A percentile compares a stretch with the other conserved stretches of the same genome.
Conservation (phyloP, 2,888 invertebrate genomes). For the Orchestes rusci region DNA sequence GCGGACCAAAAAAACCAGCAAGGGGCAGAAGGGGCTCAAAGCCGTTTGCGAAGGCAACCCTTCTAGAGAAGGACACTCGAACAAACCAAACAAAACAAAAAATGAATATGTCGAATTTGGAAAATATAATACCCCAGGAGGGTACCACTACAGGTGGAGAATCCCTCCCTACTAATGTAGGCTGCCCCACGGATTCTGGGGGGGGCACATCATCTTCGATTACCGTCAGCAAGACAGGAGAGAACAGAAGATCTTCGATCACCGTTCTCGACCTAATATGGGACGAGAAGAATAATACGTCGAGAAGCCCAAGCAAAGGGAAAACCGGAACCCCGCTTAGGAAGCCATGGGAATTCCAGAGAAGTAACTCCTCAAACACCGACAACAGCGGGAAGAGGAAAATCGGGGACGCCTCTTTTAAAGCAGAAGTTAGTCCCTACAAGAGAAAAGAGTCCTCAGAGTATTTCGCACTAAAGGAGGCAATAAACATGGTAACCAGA, state of each 20-base stretch:
- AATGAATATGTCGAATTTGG: not conserved
- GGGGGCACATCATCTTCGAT: no score
- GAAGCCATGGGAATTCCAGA: not conserved
- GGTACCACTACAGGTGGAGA: not conserved
- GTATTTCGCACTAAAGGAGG: not conserved
- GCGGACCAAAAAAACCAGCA: no score
- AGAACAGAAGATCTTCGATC: no score
- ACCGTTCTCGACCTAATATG: no score
- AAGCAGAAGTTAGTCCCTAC: not conserved
- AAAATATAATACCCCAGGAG: not conserved
- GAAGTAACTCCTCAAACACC: no score
- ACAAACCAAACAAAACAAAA: not conserved
- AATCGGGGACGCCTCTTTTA: no score
- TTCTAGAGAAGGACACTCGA: slow-evolving; percentile 2
- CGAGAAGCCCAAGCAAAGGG: not conserved
- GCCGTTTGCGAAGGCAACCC: slow-evolving; percentile 5
- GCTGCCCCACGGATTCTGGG: not conserved
- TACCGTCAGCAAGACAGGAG: no score
- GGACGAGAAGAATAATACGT: no score
- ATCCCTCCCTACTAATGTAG: not conserved
- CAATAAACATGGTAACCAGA: no score
- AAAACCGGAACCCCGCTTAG: not conserved
- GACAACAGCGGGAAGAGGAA: no score
- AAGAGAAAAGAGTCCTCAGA: not conserved
- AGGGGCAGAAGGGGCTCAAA: no score